Conservation (phyloP, 2,888 invertebrate species). For the Labia minor region DNA sequence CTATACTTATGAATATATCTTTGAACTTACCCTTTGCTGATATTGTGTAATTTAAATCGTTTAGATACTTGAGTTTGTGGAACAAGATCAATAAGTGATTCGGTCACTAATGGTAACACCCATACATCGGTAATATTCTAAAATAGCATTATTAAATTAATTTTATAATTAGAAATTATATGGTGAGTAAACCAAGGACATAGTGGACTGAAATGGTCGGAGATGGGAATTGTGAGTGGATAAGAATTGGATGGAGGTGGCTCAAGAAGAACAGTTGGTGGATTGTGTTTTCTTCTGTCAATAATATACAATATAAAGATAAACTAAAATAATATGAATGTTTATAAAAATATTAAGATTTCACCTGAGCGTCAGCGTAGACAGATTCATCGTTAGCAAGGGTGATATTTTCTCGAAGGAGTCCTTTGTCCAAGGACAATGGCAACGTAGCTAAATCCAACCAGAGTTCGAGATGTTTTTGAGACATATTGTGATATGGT, state of each 20-base stretch:
- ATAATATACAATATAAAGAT: no score
- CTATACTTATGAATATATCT: background rate
- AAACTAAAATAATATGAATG: no score
- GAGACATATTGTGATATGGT: conserved; percentile 41
- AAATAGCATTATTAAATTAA: no score
- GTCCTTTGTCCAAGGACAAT: conserved; percentile 22
- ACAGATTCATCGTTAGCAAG: background rate
- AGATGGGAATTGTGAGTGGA: no score
- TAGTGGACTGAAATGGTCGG: no score
- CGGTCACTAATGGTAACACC: conserved; percentile 48
- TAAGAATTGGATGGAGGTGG: no score
- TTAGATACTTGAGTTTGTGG: conserved; percentile 32
- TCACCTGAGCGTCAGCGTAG: background rate
- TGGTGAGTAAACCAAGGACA: no score
- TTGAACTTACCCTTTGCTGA: conserved; percentile 16
- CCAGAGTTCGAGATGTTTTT: conserved; percentile 40
- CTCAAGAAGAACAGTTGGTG: no score
- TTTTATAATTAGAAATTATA: no score
- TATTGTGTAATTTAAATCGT: background rate
- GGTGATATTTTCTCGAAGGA: conserved; percentile 30
- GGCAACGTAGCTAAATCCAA: conserved; percentile 36
- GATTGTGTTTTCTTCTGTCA: no score
- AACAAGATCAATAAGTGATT: conserved; percentile 48
- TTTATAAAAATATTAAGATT: no score
- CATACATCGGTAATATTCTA: conserved; percentile 47